A percentile compares a stretch with the other conserved stretches of the same genome.
Conservation (phyloP, 2,113 vertebrate species). For the Paratilapia polleni region DNA sequence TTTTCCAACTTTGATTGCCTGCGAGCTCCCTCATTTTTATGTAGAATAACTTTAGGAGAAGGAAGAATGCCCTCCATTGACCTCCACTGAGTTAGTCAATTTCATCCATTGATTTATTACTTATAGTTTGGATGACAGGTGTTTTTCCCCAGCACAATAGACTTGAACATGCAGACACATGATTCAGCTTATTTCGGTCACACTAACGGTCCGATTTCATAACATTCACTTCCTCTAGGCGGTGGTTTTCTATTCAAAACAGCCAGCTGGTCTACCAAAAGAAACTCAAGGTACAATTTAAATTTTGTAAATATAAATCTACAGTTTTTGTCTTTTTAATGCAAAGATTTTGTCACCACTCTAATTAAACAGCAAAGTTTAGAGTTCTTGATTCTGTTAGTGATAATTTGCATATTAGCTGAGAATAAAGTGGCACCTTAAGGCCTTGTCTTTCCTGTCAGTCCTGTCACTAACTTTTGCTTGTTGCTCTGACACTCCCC, state of each 20-base stretch:
- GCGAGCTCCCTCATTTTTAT: not conserved
- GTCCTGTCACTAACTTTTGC: not conserved
- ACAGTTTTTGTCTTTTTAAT: not conserved
- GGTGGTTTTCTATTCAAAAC: conserved; percentile 99
- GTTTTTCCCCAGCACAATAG: not conserved
- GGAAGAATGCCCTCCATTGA: not conserved
- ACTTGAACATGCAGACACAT: not conserved
- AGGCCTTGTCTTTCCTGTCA: not conserved
- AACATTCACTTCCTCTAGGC: conserved; percentile 76
- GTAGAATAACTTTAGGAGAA: not conserved
- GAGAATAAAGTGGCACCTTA: not conserved
- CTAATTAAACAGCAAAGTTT: not conserved
- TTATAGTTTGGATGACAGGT: not conserved
- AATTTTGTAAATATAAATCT: not conserved
- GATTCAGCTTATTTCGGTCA: not conserved
- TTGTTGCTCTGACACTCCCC: not conserved
- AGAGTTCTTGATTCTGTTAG: not conserved
- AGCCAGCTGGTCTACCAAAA: conserved; percentile 99
- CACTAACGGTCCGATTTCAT: not conserved
- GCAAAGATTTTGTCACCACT: not conserved
- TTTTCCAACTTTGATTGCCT: not conserved
- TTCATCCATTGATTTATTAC: not conserved
- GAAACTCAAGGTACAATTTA: conserved; percentile 90
- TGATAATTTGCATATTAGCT: not conserved
- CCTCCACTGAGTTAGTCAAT: not conserved